A percentile compares a stretch with the other conserved stretches of the same genome.
Evolutionary conservation across 2,888 invertebrate genomes (phyloP).

Genomic region (Nineta flava): DNA sequence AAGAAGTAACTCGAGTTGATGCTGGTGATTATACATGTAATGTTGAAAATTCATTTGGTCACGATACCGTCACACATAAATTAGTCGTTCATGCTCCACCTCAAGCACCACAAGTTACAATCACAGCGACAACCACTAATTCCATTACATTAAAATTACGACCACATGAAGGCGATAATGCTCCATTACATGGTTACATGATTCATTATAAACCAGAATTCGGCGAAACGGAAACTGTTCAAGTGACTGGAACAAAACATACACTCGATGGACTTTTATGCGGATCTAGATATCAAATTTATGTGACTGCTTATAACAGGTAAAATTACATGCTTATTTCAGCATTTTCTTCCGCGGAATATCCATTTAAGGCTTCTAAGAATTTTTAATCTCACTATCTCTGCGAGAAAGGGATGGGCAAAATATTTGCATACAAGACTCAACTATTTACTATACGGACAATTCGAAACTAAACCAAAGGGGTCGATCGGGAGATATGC

Average conservation of each 20-base stretch:
- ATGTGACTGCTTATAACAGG: slow-evolving; percentile 86
- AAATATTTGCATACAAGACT: no score
- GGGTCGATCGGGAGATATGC: no score
- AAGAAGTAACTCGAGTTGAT: slow-evolving; percentile 75
- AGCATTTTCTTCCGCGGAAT: neutral
- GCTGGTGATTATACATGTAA: slow-evolving; percentile 90
- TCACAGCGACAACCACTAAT: slow-evolving; percentile 60
- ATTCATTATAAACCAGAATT: slow-evolving; percentile 89
- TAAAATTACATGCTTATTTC: slow-evolving; percentile 27
- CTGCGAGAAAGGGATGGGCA: no score
- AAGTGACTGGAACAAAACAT: slow-evolving; percentile 58
- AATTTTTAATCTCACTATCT: no score
- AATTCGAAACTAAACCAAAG: no score
- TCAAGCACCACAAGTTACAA: slow-evolving; percentile 55
- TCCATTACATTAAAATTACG: slow-evolving; percentile 56
- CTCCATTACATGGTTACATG: slow-evolving; percentile 83
- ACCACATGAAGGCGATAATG: slow-evolving; percentile 60
- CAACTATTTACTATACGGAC: no score
- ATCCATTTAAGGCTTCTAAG: no score
- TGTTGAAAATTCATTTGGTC: slow-evolving; percentile 83
- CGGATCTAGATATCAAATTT: slow-evolving; percentile 86
- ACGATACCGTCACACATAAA: slow-evolving; percentile 81
- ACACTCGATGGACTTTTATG: slow-evolving; percentile 79
- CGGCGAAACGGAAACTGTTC: slow-evolving; percentile 83
- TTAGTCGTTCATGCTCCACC: slow-evolving; percentile 74